These are phyloP conservation scores for Phoeniculus purpureus DNA, from an alignment of 2,797 vertebrate species.

Conservation along the genomic window DNA sequence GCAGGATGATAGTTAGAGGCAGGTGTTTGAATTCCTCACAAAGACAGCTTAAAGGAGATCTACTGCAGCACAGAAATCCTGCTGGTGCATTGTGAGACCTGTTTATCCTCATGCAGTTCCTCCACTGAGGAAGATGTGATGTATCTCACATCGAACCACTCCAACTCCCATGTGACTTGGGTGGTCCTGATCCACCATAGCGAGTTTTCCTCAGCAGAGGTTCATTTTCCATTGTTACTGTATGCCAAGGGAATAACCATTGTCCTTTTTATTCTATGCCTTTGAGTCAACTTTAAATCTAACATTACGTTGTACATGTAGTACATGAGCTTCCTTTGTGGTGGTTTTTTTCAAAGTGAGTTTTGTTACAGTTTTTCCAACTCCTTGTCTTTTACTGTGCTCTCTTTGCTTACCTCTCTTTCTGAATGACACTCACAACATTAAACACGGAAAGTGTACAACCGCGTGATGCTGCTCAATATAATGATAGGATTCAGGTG, in stretches of 20 bases:
- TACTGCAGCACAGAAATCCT: background rate
- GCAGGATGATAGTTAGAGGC: background rate
- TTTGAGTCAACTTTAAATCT: background rate
- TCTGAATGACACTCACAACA: background rate
- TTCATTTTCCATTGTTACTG: background rate
- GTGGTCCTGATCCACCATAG: background rate
- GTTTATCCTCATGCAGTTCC: background rate
- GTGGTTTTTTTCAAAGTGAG: background rate
- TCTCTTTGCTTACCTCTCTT: background rate
- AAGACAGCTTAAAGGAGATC: background rate
- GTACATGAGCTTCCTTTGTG: background rate
- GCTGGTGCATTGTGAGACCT: background rate
- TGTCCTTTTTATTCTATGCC: background rate
- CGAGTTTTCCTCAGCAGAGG: background rate
- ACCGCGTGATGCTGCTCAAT: background rate
- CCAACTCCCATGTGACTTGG: background rate
- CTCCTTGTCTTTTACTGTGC: background rate
- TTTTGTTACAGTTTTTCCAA: background rate
- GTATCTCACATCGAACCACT: background rate
- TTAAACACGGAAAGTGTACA: background rate
- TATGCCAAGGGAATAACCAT: background rate
- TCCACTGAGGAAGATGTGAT: background rate
- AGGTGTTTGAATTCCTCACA: background rate
- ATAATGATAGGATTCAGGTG: constrained; percentile 10
- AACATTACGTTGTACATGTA: background rate